Conservation (phyloP, 2,113 vertebrate species). For the Myrmecophaga tridactyla region DNA sequence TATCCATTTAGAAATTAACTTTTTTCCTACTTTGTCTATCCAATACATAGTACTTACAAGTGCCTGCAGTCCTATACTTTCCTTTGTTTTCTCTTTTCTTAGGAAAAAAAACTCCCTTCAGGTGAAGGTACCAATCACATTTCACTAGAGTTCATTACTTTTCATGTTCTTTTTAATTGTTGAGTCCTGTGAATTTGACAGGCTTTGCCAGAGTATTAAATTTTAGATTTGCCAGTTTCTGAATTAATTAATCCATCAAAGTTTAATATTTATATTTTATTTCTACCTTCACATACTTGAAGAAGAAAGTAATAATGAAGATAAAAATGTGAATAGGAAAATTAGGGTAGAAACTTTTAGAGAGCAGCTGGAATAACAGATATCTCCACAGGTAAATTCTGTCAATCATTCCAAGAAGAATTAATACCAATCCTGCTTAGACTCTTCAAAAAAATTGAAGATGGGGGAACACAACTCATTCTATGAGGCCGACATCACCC, state of each 20-base stretch:
- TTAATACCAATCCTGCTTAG: background rate
- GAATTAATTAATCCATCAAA: background rate
- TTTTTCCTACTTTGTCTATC: background rate
- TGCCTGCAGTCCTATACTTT: background rate
- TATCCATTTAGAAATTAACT: background rate
- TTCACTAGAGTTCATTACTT: background rate
- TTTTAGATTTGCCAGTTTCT: background rate
- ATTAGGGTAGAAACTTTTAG: background rate
- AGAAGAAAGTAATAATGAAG: background rate
- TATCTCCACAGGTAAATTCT: no score
- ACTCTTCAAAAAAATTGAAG: no score
- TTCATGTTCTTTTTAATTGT: background rate
- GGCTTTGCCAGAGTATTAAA: background rate
- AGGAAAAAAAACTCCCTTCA: background rate
- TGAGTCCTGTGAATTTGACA: background rate
- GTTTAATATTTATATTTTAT: conserved; percentile 5
- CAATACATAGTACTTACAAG: background rate
- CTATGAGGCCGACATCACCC: no score
- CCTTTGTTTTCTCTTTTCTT: background rate
- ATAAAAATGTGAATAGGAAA: background rate
- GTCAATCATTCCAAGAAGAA: no score
- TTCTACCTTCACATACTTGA: background rate
- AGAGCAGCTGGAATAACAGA: background rate
- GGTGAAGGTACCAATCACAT: background rate
- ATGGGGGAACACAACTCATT: no score